phyloP scores from a whole-genome alignment of 2,888 invertebrate genomes.

The Chironomus tentans region DNA sequence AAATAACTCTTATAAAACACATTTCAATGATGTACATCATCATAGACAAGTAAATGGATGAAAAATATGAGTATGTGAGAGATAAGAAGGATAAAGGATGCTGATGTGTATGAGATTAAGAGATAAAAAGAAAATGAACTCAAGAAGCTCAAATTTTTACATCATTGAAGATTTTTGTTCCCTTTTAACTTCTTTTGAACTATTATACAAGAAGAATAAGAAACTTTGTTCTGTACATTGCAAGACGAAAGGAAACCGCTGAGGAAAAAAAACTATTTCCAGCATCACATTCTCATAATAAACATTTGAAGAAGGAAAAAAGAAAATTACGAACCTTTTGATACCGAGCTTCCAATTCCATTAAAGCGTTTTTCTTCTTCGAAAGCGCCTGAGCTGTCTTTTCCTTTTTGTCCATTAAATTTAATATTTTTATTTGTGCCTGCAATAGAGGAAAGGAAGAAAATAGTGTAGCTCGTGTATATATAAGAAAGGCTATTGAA shows the following conservation, averaged over 20 bases:
- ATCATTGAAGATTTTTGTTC: not conserved
- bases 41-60: not conserved
- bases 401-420: conserved; percentile 24
- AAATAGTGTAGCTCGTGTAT: not conserved
- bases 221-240: too few relatives aligned
- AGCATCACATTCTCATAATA: not conserved
- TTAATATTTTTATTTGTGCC: conserved; percentile 25
- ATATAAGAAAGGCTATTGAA: not conserved
- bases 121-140: not conserved
- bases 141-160: not conserved
- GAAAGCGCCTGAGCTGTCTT: conserved; percentile 30
- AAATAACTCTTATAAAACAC: too few relatives aligned
- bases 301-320: not conserved
- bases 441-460: not conserved
- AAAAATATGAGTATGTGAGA: not conserved
- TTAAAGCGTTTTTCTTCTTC: conserved; percentile 38
- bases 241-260: too few relatives aligned
- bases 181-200: not conserved
- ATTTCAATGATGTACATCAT: not conserved
- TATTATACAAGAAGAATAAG: too few relatives aligned
- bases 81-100: not conserved
- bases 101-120: too few relatives aligned
- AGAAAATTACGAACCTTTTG: conserved; percentile 35
- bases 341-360: conserved; percentile 47
- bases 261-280: not conserved